Conservation (phyloP, 1,140 invertebrate species). For the Paraescarpia echinospica region DNA sequence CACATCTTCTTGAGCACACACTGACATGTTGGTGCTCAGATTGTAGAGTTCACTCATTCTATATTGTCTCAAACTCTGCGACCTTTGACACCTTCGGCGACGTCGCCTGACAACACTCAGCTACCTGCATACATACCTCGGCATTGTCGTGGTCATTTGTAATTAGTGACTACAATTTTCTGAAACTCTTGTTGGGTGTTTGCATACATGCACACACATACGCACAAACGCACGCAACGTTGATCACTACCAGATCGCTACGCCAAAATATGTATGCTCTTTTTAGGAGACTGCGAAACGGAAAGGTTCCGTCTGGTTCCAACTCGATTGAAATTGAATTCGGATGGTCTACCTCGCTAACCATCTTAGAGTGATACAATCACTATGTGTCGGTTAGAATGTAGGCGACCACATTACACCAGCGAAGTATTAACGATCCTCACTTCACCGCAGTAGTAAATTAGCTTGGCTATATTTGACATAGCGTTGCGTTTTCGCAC, state of each 20-base stretch:
- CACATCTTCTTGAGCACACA: neutral
- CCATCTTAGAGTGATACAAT: too few relatives aligned
- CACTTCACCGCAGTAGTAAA: neutral
- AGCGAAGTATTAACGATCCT: neutral
- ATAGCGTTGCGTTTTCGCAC: too few relatives aligned
- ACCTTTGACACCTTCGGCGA: neutral
- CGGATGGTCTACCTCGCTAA: too few relatives aligned
- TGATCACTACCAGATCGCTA: too few relatives aligned
- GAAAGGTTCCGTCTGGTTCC: too few relatives aligned
- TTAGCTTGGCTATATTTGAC: neutral
- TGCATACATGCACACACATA: neutral
- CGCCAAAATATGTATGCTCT: too few relatives aligned
- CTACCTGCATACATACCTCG: neutral
- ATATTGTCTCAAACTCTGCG: neutral
- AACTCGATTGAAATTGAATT: too few relatives aligned
- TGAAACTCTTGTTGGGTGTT: neutral
- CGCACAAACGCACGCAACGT: neutral
- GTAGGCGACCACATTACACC: neutral
- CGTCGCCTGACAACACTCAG: neutral
- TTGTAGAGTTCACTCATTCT: neutral
- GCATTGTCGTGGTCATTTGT: neutral
- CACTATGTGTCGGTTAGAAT: too few relatives aligned
- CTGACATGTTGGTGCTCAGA: neutral
- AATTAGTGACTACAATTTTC: neutral
- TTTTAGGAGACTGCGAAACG: too few relatives aligned